Percentiles rank a stretch among this genome's conserved stretches.
Conservation (phyloP, 2,113 vertebrate genomes). For the Bubo scandiacus region DNA sequence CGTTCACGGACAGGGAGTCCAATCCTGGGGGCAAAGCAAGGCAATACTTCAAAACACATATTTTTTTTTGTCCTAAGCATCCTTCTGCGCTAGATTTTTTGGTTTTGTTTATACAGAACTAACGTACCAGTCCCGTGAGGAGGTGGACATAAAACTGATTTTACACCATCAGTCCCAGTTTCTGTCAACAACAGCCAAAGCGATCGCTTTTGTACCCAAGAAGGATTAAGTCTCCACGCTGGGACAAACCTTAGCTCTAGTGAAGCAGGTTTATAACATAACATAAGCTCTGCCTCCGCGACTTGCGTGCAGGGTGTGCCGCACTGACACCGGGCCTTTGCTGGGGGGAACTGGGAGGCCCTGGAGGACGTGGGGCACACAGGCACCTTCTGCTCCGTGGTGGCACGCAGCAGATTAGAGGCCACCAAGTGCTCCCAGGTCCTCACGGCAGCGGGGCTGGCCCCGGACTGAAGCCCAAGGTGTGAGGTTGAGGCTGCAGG, state of each 20-base stretch:
- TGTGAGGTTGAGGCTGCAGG: not conserved
- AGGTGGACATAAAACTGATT: fast-evolving
- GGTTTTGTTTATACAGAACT: not conserved
- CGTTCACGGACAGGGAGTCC: fast-evolving
- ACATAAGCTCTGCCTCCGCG: not conserved
- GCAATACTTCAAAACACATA: not conserved
- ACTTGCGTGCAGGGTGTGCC: fast-evolving
- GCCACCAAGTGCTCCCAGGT: not conserved
- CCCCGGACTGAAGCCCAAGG: not conserved
- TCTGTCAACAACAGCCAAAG: not conserved
- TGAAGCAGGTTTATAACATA: not conserved
- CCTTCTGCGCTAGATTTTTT: not conserved
- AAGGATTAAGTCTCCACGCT: not conserved
- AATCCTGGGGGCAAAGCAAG: not conserved
- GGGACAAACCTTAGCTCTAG: not conserved
- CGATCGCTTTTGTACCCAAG: not conserved
- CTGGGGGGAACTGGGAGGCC: fast-evolving
- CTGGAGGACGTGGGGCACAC: fast-evolving
- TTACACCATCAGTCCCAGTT: not conserved
- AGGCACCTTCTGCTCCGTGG: not conserved
- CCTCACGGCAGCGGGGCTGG: not conserved
- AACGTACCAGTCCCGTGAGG: not conserved
- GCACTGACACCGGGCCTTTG: fast-evolving
- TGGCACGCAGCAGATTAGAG: not conserved
- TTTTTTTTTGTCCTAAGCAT: not conserved